Evolutionary conservation across 2,797 vertebrate species (phyloP).

Genomic region (Aldrovandia affinis): DNA sequence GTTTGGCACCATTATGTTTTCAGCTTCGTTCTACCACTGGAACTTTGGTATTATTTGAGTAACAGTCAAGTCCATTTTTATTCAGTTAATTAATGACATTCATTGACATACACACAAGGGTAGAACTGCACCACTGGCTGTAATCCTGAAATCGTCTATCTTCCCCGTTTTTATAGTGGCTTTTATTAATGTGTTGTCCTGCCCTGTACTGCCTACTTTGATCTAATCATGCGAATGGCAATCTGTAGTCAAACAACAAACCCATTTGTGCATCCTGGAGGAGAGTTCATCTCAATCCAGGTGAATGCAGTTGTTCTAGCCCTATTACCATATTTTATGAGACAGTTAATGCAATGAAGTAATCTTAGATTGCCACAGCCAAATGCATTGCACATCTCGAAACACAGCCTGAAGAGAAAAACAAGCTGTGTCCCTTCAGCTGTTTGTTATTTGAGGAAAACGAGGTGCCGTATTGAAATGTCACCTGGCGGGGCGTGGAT

Average conservation of each 20-base stretch:
- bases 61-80: too few relatives aligned
- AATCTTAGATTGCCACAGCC: neutral
- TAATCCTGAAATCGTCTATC: too few relatives aligned
- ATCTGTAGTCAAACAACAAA: neutral
- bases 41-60: neutral
- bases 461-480: neutral
- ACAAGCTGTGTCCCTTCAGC: neutral
- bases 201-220: neutral
- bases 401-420: neutral
- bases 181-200: neutral
- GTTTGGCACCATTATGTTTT: neutral
- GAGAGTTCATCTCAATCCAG: neutral
- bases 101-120: too few relatives aligned
- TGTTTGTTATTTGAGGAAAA: neutral
- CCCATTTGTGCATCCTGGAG: neutral
- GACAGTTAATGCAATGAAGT: neutral
- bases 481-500: neutral
- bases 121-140: too few relatives aligned
- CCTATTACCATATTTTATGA: neutral
- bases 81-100: too few relatives aligned
- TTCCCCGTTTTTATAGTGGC: neutral
- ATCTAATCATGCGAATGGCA: neutral
- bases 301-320: neutral
- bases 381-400: neutral
- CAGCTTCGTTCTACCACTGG: neutral